These are phyloP conservation scores for Sprattus sprattus DNA, from an alignment of 2,113 vertebrate species.

Conservation along the genomic window DNA sequence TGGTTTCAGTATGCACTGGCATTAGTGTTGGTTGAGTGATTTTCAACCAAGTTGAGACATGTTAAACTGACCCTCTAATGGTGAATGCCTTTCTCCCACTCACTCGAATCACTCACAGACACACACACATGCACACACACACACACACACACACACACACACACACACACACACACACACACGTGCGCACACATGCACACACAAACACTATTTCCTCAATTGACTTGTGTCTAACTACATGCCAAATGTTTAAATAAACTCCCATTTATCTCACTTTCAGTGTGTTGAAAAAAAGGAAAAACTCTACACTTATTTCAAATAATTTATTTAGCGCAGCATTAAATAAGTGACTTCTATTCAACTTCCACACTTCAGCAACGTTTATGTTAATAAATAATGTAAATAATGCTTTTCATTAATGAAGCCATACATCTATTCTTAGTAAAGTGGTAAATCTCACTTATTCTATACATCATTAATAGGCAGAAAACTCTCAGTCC, in stretches of 20 bases:
- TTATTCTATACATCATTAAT: background rate
- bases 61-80: background rate
- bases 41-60: background rate
- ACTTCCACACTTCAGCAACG: background rate
- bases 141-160: background rate
- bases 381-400: background rate
- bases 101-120: background rate
- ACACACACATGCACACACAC: background rate
- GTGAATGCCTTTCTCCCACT: background rate
- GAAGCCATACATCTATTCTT: background rate
- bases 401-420: background rate
- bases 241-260: no score
- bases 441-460: background rate
- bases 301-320: constrained; percentile 38
- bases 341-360: background rate
- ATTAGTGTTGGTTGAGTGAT: background rate
- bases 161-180: background rate
- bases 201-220: background rate
- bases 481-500: background rate
- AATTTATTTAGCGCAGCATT: background rate
- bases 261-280: background rate
- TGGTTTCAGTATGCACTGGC: background rate
- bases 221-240: no score
- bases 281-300: constrained; percentile 21
- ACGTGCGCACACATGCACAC: background rate